Evolutionary conservation across 2,797 vertebrate genomes (phyloP).

Genomic region (Coreius guichenoti): DNA sequence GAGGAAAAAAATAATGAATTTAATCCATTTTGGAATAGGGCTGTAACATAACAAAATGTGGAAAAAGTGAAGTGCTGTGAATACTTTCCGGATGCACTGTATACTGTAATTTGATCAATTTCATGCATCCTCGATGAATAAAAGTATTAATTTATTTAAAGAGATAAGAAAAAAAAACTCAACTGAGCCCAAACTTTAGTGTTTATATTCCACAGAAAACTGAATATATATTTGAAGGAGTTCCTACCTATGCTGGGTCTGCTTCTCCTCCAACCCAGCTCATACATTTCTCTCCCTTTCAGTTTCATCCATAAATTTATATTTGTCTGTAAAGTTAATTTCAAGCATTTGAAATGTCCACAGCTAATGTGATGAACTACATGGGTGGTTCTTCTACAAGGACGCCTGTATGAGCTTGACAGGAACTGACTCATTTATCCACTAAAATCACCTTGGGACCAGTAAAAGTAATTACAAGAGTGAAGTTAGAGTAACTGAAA

Average conservation of each 20-base stretch:
- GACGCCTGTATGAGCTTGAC: not conserved
- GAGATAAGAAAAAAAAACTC: not conserved
- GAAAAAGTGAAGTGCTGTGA: no score
- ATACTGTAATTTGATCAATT: not conserved
- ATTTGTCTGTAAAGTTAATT: not conserved
- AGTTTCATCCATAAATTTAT: not conserved
- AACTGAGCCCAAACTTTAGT: not conserved
- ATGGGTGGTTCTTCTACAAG: not conserved
- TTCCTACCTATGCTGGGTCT: not conserved
- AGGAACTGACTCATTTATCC: conserved; percentile 24
- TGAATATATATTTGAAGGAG: not conserved
- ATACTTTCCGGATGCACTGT: not conserved
- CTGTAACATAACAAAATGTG: no score
- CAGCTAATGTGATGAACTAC: not conserved
- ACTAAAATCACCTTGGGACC: conserved; percentile 15
- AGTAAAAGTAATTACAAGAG: conserved; percentile 23
- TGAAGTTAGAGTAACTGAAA: conserved; percentile 28
- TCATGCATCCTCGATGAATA: not conserved
- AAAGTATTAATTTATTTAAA: not conserved
- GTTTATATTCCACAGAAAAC: not conserved
- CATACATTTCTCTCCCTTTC: no score
- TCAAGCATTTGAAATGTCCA: not conserved
- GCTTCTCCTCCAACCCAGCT: not conserved
- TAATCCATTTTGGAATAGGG: no score
- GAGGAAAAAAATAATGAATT: no score